Evolutionary conservation across 2,888 invertebrate species (phyloP).

Genomic region (Apamea anceps): DNA sequence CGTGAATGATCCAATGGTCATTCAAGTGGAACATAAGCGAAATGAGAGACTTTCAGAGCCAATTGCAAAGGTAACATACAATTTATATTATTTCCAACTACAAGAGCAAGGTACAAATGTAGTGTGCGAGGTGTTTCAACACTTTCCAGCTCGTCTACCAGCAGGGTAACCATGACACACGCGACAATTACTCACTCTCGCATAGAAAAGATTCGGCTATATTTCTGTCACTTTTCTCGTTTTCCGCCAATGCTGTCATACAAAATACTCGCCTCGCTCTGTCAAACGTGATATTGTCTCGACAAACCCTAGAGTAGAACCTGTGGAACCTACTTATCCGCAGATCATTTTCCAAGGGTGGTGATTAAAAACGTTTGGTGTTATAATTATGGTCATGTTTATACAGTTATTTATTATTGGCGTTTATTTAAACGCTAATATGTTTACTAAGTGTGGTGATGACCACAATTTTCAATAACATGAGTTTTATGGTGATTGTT

Average conservation of each 20-base stretch:
- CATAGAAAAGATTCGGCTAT: not conserved
- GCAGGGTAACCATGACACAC: not conserved
- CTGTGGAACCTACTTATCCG: too few relatives aligned
- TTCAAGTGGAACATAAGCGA: slow-evolving; percentile 46
- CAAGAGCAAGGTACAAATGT: not conserved
- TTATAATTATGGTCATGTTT: not conserved
- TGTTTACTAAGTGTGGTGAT: not conserved
- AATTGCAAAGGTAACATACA: slow-evolving; percentile 49
- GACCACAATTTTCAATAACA: not conserved
- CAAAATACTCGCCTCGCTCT: not conserved
- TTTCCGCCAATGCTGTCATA: not conserved
- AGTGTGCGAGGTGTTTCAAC: not conserved
- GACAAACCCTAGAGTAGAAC: not conserved
- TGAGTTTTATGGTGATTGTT: not conserved
- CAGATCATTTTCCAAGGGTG: not conserved
- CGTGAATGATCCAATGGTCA: slow-evolving; percentile 57
- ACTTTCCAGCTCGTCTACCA: too few relatives aligned
- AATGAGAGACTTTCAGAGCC: slow-evolving; percentile 54
- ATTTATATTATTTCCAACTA: not conserved
- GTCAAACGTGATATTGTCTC: too few relatives aligned
- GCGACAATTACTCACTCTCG: not conserved
- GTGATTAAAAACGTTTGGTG: not conserved
- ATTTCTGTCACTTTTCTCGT: not conserved
- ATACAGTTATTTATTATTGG: not conserved
- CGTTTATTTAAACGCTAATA: not conserved